Conservation (phyloP, 1,140 invertebrate species). For the Musca domestica region DNA sequence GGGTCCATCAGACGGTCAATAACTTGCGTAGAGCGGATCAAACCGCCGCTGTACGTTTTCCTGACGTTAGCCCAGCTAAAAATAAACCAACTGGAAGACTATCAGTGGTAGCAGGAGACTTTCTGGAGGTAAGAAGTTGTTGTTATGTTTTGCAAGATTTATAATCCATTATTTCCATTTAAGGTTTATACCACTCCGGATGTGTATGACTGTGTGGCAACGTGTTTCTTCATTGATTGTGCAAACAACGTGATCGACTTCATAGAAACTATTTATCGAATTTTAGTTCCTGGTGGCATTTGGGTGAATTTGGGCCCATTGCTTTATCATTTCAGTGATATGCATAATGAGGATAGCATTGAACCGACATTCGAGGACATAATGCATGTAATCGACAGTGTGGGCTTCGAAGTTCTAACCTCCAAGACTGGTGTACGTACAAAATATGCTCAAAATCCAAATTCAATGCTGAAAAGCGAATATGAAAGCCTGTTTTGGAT, state of each 20-base stretch:
- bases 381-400: constrained; percentile 74
- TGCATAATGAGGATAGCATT: constrained; percentile 85
- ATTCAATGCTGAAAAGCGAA: constrained; percentile 73
- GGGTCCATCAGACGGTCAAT: constrained; percentile 92
- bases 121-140: constrained; percentile 67
- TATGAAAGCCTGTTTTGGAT: constrained; percentile 51
- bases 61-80: constrained; percentile 82
- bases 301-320: constrained; percentile 93
- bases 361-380: constrained; percentile 91
- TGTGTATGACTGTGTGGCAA: constrained; percentile 89
- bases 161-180: background rate
- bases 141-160: background rate
- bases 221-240: constrained; percentile 98
- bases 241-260: constrained; percentile 94
- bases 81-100: constrained; percentile 65
- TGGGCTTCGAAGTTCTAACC: constrained; percentile 82
- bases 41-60: constrained; percentile 75
- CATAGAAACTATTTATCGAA: constrained; percentile 88
- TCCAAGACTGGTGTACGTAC: constrained; percentile 75
- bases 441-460: constrained; percentile 87
- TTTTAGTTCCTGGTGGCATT: constrained; percentile 82
- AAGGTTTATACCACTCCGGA: constrained; percentile 74
- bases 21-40: constrained; percentile 81
- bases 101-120: constrained; percentile 95
- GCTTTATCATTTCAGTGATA: constrained; percentile 91